Evolutionary conservation across 2,113 vertebrate species (phyloP).

Genomic region (Sinocyclocheilus rhinocerous): DNA sequence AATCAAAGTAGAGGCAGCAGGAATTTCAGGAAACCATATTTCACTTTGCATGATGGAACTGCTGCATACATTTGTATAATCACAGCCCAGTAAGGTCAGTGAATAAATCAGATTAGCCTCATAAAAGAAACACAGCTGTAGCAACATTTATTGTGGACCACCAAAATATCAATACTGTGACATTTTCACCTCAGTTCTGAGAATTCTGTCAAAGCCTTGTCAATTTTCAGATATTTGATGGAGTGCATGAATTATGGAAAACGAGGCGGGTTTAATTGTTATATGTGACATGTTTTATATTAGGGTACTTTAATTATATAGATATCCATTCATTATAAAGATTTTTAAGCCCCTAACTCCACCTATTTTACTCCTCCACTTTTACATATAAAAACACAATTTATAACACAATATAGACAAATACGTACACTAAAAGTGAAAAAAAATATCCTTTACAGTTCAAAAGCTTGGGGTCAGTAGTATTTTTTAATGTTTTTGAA

Average conservation of each 20-base stretch:
- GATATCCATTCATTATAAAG: too few relatives aligned
- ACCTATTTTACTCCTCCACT: too few relatives aligned
- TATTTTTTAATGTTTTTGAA: too few relatives aligned
- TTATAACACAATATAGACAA: too few relatives aligned
- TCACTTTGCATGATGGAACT: slow-evolving; percentile 6
- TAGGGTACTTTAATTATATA: too few relatives aligned
- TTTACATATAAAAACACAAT: too few relatives aligned
- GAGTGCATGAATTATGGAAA: not conserved
- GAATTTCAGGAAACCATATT: not conserved
- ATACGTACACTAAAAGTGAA: too few relatives aligned
- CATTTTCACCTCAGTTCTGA: not conserved
- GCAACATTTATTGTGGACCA: not conserved
- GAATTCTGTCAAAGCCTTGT: not conserved
- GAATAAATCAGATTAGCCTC: not conserved
- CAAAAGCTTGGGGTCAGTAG: too few relatives aligned
- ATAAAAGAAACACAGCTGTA: not conserved
- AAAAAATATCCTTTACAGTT: too few relatives aligned
- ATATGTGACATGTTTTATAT: not conserved
- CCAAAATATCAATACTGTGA: not conserved
- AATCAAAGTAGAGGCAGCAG: not conserved
- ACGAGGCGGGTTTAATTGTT: not conserved
- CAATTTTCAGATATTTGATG: not conserved
- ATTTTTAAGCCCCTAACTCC: too few relatives aligned
- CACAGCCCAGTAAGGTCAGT: not conserved
- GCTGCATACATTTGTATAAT: not conserved